Conservation (phyloP, 2,797 vertebrate genomes). For the Myoxocephalus aenaeus region DNA sequence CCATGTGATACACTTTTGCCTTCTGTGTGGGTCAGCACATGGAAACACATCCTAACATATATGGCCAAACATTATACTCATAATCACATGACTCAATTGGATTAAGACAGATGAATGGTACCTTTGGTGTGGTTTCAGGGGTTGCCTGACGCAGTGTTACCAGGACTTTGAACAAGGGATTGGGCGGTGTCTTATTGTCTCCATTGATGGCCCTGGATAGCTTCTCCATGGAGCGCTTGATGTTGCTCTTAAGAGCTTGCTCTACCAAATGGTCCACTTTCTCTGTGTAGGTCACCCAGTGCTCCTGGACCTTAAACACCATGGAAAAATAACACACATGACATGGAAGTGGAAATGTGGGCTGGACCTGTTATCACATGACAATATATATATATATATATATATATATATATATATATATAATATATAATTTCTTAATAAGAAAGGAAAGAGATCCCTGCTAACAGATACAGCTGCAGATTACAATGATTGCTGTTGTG, state of each 20-base stretch:
- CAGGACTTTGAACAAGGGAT: conserved; percentile 87
- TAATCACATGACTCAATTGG: conserved; percentile 37
- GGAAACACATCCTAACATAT: background rate
- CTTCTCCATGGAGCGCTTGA: conserved; percentile 88
- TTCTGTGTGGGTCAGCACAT: background rate
- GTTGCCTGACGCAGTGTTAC: conserved; percentile 80
- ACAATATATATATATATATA: background rate
- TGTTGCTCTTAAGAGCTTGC: conserved; percentile 85
- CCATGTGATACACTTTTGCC: background rate
- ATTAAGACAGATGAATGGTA: conserved; percentile 44
- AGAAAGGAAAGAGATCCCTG: background rate
- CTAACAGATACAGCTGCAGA: background rate
- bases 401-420: too few species aligned
- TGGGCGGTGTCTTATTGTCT: conserved; percentile 85
- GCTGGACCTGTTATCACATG: background rate
- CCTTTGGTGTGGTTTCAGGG: conserved; percentile 81
- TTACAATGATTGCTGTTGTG: background rate
- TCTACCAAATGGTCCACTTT: conserved; percentile 88
- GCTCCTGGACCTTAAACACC: conserved; percentile 85
- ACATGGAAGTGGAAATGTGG: background rate
- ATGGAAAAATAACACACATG: background rate
- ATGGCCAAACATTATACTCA: background rate
- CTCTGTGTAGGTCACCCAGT: conserved; percentile 85
- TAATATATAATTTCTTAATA: background rate
- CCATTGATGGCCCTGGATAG: conserved; percentile 89